phyloP scores from a whole-genome alignment of 1,140 invertebrate genomes.

The Phymorhynchus buccinoides region DNA sequence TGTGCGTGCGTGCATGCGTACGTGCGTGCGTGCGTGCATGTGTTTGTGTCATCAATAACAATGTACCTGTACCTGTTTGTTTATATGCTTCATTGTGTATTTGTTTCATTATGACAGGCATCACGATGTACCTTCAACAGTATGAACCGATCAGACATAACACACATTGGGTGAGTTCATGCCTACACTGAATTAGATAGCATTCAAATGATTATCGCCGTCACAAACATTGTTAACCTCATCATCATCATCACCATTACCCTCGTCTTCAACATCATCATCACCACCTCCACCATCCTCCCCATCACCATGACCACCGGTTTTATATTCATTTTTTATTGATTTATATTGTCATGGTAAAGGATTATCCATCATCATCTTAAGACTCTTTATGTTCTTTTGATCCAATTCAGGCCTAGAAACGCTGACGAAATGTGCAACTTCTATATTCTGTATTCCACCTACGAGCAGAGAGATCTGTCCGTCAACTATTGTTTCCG shows the following conservation, averaged over 20 bases:
- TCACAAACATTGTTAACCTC: no score
- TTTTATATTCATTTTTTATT: no score
- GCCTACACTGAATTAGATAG: no score
- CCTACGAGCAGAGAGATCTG: conserved; percentile 46
- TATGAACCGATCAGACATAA: conserved; percentile 36
- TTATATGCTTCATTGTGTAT: not conserved
- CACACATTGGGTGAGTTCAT: conserved; percentile 41
- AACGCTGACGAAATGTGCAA: conserved; percentile 67
- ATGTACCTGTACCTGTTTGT: not conserved
- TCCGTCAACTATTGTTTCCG: conserved; percentile 50
- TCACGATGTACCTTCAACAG: conserved; percentile 58
- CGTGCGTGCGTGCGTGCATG: not conserved
- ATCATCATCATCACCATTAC: no score
- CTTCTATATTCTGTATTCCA: conserved; percentile 65
- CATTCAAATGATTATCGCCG: no score
- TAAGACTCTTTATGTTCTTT: not conserved
- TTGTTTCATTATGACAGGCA: conserved; percentile 45
- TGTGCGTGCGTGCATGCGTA: not conserved
- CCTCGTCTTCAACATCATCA: no score
- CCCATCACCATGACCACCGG: no score
- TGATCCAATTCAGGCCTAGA: conserved; percentile 43
- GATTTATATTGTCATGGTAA: no score
- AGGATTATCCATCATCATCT: no score
- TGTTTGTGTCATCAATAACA: not conserved
- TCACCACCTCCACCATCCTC: no score